Base-by-base conservation (phyloP, 1,140 invertebrate species). In the Argopecten irradians region DNA sequence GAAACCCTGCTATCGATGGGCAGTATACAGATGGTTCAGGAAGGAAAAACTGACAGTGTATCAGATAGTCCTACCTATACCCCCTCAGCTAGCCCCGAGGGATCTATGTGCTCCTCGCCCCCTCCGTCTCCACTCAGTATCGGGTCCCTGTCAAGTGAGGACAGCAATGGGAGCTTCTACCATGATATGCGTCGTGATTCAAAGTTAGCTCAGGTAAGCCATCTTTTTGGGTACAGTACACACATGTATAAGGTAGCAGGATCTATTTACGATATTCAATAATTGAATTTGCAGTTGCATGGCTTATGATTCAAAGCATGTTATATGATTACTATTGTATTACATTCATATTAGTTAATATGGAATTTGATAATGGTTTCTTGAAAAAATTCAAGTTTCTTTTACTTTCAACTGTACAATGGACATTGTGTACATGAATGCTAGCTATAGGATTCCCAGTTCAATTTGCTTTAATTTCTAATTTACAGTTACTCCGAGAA, bases 1-100 rank as follows among this genome's bases (percentile, higher is more conserved):
- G 92, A 93, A 84, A 92, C 91, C 0, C 85, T 93, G 8, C 33
- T 93, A n/a, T 91, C 91, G 32, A 93, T 93, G 35, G 87, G 92
- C 39, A 91, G 88, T 83, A 86, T 89, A 16, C 86, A 89, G 16
- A 89, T 82, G 14, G 86, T 88, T 41, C 87, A 55, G 46, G 83
- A 36, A 22, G 85, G n/a, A 85, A 89, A 90, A 55, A 89, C 36
- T 28, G 86, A 43, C n/a, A 46, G 41, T 41, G 19, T 84, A 71
- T 86, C 88, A 32, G 32, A 33, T 41, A 82, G 34, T 16, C 43
- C 19, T 84, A 34, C 41, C 35, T 71, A 41, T 39, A 34, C 83
- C 84, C 16, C 82, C 55, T 32, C 84, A 36, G 82, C 87, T 32
- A 43, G 19, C 43, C 34, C 82, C 43, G 13, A 83, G 35, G 84